Conservation (phyloP, 2,888 invertebrate species). For the Phragmatobia fuliginosa region DNA sequence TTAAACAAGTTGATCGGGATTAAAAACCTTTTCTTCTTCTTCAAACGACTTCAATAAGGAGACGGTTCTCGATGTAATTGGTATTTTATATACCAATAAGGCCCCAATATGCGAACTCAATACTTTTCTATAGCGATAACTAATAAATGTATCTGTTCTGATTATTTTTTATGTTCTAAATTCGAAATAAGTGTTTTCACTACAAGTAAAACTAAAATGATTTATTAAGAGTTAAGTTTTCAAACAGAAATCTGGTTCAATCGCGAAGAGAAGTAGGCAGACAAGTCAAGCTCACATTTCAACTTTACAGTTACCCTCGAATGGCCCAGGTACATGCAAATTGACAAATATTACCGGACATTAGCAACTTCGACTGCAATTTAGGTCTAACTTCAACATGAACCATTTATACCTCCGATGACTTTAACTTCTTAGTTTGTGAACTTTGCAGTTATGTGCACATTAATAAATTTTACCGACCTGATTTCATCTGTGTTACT, state of each 20-base stretch:
- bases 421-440: not conserved
- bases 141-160: not conserved
- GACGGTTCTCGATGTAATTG: too few species aligned
- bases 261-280: conserved; percentile 64
- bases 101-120: not conserved
- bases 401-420: not conserved
- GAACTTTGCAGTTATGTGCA: too few species aligned
- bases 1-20: not conserved
- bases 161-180: too few species aligned
- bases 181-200: not conserved
- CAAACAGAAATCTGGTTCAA: conserved; percentile 61
- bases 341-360: conserved; percentile 75
- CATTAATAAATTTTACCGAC: too few species aligned
- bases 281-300: conserved; percentile 69
- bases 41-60: too few species aligned
- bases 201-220: conserved; percentile 23
- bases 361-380: conserved; percentile 29
- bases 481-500: not conserved
- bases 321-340: conserved; percentile 68
- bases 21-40: not conserved
- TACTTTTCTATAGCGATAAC: not conserved
- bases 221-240: conserved; percentile 43
- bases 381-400: conserved; percentile 10
- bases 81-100: too few species aligned
- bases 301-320: conserved; percentile 74